Base-by-base conservation (phyloP, 1,140 invertebrate genomes). In the Cotesia vestalis region DNA sequence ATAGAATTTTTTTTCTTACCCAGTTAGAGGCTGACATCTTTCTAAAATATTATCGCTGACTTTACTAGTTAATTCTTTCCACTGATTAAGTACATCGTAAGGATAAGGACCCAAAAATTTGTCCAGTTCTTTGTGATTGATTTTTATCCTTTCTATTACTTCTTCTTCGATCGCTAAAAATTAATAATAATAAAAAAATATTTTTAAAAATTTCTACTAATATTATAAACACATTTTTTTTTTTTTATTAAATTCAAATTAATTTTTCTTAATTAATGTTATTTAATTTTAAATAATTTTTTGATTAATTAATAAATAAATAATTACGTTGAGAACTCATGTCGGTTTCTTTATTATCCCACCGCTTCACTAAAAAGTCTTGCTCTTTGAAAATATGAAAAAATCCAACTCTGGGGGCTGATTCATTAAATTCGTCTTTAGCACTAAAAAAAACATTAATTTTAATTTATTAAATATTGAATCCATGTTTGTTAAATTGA, bases 61-160 rank as follows among this genome's bases (percentile, higher is more conserved):
- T 69, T 82, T 79, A 63, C 76, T 78, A 4, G 94, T 93, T 12
- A 99, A 87, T 34, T 91, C 88, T 67, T 93, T 90, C 97, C 97
- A 99, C 77, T 93, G 92, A 73, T 93, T 91, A 83, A 92, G 95
- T 72, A 92, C 92, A 75, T 97, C 93, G 87, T 93, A 97, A 11
- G 97, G 97, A 89, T 99, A 99, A 4, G 94, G 90, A 11, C 94
- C 98, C 53, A 99, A 85, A 84, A 91, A 93, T 73, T 86, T 87
- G 79, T 99, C 96, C 53, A 99, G 82, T 66, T 94, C 90, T 61
- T 90, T 87, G 51, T 96, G 80, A 84, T 97, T 96, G 4, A 88
- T 86, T 77, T 90, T 91, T 14, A 96, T 84, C 11, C 88, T 84
- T 70, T 90, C 81, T 55, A 91, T 76, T 75, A 89, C 89, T 76